Base-by-base conservation (phyloP, 2,888 invertebrate genomes). In the Thalpophila matura region DNA sequence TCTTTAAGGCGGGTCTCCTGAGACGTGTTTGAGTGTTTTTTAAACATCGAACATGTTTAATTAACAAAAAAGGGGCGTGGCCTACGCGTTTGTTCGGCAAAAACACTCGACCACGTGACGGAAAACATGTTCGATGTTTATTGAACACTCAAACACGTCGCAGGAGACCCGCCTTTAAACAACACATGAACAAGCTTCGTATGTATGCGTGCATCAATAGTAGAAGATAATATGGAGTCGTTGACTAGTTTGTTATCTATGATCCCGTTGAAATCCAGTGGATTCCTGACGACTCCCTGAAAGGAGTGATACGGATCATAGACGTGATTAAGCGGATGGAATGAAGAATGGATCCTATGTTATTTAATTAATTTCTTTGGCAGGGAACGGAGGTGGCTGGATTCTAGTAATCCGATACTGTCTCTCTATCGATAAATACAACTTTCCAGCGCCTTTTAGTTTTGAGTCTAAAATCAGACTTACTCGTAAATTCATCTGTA, bases 241-340 rank as follows among this genome's bases (percentile, higher is more conserved):
- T 12, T 12, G 29, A 3, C 5, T 12, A 20, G 47, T 33, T 18
- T 1, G 18, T 38, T 24, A 49, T 53, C 35, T 49, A 14, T 40
- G 10, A 46, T 75, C 69, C 81, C 79, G 81, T 79, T 80, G 51
- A 59, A 37, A 42, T 57, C 74, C 73, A 58, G 62, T 59, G 79
- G 81, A 84, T 85, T 80, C 85, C 77, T 51, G 56, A 24, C 58
- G 55, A 67, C 55, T 59, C 65, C 77, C 56, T 46, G 57, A 68
- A 66, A 75, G 46, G 64, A 40, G 5, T 70, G 80, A 77, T 80
- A 78, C 69, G 61, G 80, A 79, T 77, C 77, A 53, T 53, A 33
- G 29, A 64, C 65, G 59, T 74, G 61, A 74, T 56, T 40, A 38
- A 61, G 55, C 31, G 67, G 45, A 60, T 50, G 74, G 67, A 56